phyloP scores from a whole-genome alignment of 2,113 vertebrate species.

The Thinocorus orbignyianus region DNA sequence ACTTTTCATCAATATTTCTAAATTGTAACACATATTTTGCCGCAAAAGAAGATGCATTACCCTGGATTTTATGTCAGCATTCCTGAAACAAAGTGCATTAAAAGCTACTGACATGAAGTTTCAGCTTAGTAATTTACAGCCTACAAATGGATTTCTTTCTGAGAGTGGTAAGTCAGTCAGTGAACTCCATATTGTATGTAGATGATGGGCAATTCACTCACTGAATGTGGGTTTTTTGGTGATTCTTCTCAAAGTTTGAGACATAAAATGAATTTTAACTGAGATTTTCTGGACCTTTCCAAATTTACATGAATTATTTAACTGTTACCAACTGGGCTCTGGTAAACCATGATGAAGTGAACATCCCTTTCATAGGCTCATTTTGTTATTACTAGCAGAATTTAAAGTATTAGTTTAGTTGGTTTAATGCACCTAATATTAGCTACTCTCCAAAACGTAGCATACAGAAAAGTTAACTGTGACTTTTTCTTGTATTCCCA shows the following conservation, averaged over 20 bases:
- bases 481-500: not conserved
- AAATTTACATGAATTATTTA: not conserved
- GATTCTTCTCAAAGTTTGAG: not conserved
- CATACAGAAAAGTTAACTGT: not conserved
- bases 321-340: not conserved
- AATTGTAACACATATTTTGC: conserved; percentile 38
- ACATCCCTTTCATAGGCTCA: not conserved
- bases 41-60: conserved; percentile 15
- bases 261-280: not conserved
- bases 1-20: conserved; percentile 55
- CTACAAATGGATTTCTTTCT: conserved; percentile 9
- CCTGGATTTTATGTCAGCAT: not conserved
- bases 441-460: not conserved
- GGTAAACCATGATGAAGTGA: not conserved
- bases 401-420: not conserved
- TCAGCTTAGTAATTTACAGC: conserved; percentile 23
- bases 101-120: not conserved
- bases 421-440: not conserved
- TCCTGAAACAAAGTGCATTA: conserved; percentile 26
- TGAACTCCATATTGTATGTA: not conserved
- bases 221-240: not conserved
- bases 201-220: not conserved
- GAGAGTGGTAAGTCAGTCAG: not conserved
- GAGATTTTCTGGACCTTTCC: not conserved
- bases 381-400: not conserved